phyloP scores from a whole-genome alignment of 2,888 invertebrate species.

The Yponomeuta malinellus region DNA sequence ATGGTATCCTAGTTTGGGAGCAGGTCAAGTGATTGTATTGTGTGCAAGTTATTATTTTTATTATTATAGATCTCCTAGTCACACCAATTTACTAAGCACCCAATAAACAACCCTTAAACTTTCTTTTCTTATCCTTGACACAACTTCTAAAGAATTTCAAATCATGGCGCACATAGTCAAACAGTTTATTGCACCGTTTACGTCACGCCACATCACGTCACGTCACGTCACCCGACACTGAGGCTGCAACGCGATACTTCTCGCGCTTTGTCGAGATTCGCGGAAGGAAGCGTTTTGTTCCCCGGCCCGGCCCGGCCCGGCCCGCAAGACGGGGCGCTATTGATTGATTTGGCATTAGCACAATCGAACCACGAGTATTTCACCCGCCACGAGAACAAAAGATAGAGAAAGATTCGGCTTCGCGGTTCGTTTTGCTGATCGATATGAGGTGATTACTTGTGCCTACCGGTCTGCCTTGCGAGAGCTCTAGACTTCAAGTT shows the following conservation, averaged over 20 bases:
- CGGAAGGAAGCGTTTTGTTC: slow-evolving; percentile 51
- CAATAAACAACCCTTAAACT: too few species aligned
- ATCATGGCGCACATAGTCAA: neutral
- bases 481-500: too few species aligned
- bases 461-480: slow-evolving; percentile 31
- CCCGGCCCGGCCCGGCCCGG: neutral
- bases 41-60: too few species aligned
- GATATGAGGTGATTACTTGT: slow-evolving; percentile 34
- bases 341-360: slow-evolving; percentile 14
- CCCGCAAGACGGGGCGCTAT: slow-evolving; percentile 9
- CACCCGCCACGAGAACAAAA: neutral
- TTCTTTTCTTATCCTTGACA: too few species aligned
- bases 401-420: neutral
- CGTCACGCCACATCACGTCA: slow-evolving; percentile 14
- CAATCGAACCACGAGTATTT: neutral
- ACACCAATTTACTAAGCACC: too few species aligned
- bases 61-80: too few species aligned
- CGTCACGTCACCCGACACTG: slow-evolving; percentile 39
- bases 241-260: slow-evolving; percentile 51
- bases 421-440: neutral
- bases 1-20: too few species aligned
- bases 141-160: too few species aligned
- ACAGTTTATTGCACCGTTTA: slow-evolving; percentile 13
- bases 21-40: too few species aligned
- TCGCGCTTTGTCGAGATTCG: slow-evolving; percentile 41